Percentiles rank a stretch among this genome's conserved stretches.
Conservation (phyloP, 2,888 invertebrate species). For the Hipparchia sbordonii region DNA sequence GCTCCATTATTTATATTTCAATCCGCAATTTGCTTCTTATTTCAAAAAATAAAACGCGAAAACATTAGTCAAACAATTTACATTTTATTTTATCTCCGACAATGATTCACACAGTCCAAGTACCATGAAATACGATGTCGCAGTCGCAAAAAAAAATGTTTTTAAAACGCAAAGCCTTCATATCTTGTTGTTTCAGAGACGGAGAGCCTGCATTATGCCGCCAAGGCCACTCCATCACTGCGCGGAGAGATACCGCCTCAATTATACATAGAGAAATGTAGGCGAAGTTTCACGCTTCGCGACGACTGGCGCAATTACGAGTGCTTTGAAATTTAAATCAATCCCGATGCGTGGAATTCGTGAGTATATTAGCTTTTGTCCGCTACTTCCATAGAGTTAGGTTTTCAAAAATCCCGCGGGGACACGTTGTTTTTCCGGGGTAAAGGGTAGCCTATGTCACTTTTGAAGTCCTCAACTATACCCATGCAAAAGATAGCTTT, state of each 20-base stretch:
- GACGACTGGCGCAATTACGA: constrained; percentile 24
- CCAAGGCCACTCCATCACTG: constrained; percentile 35
- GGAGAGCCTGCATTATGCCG: constrained; percentile 34
- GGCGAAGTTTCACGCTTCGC: constrained; percentile 25
- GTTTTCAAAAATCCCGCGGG: too few relatives aligned
- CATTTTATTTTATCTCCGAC: constrained; percentile 16
- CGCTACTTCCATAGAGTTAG: too few relatives aligned
- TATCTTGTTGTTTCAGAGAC: constrained; percentile 37
- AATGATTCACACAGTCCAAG: constrained; percentile 12
- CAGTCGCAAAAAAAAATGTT: constrained; percentile 30
- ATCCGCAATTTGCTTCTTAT: not conserved
- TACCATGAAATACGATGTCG: constrained; percentile 30
- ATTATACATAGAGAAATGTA: constrained; percentile 38
- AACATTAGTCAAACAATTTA: constrained; percentile 8
- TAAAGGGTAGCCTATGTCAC: too few relatives aligned
- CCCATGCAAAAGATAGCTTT: too few relatives aligned
- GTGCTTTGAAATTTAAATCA: too few relatives aligned
- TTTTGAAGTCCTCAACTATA: too few relatives aligned
- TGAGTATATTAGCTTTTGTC: too few relatives aligned
- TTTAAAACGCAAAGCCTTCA: constrained; percentile 37
- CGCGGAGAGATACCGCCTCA: constrained; percentile 34
- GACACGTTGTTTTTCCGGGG: too few relatives aligned
- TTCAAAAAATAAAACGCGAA: not conserved
- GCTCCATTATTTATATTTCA: not conserved
- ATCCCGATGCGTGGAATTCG: too few relatives aligned